Evolutionary conservation across 2,888 invertebrate genomes (phyloP), one percentile per base, ranked within the genome.

Genomic region (Cephus pulcher): DNA sequence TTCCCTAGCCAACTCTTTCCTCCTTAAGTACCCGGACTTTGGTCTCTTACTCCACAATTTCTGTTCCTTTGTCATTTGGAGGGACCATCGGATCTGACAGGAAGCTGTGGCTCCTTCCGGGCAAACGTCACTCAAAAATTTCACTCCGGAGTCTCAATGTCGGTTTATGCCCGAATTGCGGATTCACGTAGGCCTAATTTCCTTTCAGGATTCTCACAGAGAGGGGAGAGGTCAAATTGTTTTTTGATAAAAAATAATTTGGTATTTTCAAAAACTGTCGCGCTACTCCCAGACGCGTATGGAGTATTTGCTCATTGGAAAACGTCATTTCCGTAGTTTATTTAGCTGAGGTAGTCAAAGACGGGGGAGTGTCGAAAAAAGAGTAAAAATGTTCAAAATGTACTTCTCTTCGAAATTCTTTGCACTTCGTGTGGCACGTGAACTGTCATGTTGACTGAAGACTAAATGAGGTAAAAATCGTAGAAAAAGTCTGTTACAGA

Each of bases 101-200:
- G 75, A 74, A 78, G 77, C 78, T 82, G 56, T 73, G 82, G 79
- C 81, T 84, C 80, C 84, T 86, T 85, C 79, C 30, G 12, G 81
- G 86, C 86, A 88, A 89, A 89, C 86, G 88, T 85, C 83, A 81
- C 85, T 88, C 82, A 83, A 80, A 82, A 82, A 87, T 86, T 86
- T 86, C 86, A 71, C 11, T 4, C 12, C n/a, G 9, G 6, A 12
- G 9, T 71, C 23, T 23, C 40, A 23, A 56, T 15, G 40, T 78
- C 84, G 83, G 87, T 89, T 88, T 86, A 86, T 84, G 83, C 81
- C 84, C 85, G 87, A 89, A 88, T 88, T 86, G 84, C 83, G 87
- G 85, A 88, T 88, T 87, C 88, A 84, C 86, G 85, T 84, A 85
- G 84, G 83, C 9, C 84, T 86, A 86, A 89, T 88, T 86, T 85